Conservation (phyloP, 1,140 invertebrate genomes). For the Brachystomella parvula region DNA sequence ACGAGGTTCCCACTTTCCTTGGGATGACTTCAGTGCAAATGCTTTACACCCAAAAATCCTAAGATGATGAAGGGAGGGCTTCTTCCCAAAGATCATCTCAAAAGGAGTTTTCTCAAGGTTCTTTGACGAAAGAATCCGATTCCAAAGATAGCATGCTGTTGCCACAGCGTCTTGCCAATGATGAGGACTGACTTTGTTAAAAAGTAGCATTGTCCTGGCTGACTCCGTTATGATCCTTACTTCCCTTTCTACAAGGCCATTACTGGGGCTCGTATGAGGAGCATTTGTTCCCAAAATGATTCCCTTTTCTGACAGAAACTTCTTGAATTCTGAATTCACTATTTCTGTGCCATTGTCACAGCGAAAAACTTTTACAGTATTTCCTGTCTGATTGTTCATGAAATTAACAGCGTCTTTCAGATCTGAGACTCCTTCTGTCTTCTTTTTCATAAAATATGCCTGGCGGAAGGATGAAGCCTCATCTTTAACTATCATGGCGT, state of each 20-base stretch:
- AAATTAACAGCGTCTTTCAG: conserved; percentile 4
- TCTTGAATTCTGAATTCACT: neutral
- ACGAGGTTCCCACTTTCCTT: neutral
- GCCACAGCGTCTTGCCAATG: conserved; percentile 21
- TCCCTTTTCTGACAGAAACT: conserved; percentile 14
- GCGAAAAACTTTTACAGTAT: conserved; percentile 14
- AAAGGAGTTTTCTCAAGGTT: conserved; percentile 16
- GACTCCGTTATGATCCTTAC: conserved; percentile 13
- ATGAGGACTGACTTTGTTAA: neutral
- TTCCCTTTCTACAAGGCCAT: conserved; percentile 24
- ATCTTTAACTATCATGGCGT: conserved; percentile 12
- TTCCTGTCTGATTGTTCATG: conserved; percentile 17
- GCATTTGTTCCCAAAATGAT: conserved; percentile 10
- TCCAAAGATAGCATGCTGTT: conserved; percentile 8
- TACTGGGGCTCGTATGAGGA: conserved; percentile 4
- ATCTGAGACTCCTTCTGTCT: neutral
- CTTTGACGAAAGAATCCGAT: conserved; percentile 9
- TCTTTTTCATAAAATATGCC: neutral
- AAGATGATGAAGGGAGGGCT: conserved; percentile 4
- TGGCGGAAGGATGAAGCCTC: neutral
- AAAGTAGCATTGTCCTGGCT: conserved; percentile 15
- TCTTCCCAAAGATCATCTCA: neutral
- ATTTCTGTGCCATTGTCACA: conserved; percentile 20
- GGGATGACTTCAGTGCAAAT: neutral
- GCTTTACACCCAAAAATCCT: conserved; percentile 15